Conservation (phyloP, 2,113 vertebrate genomes). For the Salvelinus namaycush region DNA sequence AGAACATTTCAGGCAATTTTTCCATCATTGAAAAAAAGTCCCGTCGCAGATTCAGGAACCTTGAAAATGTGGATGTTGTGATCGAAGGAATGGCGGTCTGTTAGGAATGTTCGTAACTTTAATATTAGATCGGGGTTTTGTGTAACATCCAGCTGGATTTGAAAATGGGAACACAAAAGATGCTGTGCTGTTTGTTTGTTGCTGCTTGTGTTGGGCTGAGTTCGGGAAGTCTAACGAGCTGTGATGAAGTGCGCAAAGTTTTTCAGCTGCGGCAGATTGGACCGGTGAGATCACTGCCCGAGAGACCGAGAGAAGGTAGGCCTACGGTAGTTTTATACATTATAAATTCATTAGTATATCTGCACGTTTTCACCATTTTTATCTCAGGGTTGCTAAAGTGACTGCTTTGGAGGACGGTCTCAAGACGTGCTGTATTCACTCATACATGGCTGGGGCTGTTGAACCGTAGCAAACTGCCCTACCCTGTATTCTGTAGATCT, state of each 20-base stretch:
- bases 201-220: slow-evolving; percentile 27
- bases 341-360: not conserved
- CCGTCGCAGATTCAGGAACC: not conserved
- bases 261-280: slow-evolving; percentile 78
- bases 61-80: slow-evolving; percentile 35
- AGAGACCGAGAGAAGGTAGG: slow-evolving; percentile 76
- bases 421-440: not conserved
- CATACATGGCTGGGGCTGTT: not conserved
- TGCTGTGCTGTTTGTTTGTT: slow-evolving; percentile 28
- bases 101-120: not conserved
- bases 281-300: slow-evolving; percentile 65
- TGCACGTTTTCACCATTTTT: not conserved
- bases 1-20: not conserved
- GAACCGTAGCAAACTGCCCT: not conserved
- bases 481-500: too few relatives aligned
- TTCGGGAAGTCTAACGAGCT: slow-evolving; percentile 61
- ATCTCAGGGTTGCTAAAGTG: not conserved
- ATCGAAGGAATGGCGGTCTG: not conserved
- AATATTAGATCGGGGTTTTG: not conserved
- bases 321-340: too few relatives aligned
- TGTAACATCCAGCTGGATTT: not conserved
- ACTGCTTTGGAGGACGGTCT: too few relatives aligned
- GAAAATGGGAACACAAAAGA: slow-evolving; percentile 40
- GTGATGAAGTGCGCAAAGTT: slow-evolving; percentile 83
- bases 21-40: too few relatives aligned